Conservation (phyloP, 2,113 vertebrate genomes). For the Pagrus major region DNA sequence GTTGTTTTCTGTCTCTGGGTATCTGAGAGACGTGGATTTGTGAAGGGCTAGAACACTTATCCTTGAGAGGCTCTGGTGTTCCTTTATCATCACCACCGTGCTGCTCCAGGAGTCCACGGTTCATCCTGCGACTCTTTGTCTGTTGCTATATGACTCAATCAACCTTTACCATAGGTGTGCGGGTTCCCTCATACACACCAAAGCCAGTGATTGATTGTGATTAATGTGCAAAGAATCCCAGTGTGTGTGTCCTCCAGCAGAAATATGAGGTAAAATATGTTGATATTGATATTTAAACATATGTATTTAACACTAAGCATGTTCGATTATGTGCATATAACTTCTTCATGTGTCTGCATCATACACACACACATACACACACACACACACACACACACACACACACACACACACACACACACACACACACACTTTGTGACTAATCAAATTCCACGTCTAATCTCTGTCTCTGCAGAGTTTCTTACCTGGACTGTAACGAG, state of each 20-base stretch:
- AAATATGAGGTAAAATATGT: neutral
- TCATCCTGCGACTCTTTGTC: slow-evolving; percentile 20
- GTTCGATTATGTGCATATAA: neutral
- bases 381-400: slow-evolving; percentile 3
- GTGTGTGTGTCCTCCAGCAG: neutral
- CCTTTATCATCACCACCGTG: slow-evolving; percentile 34
- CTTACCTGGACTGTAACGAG: neutral
- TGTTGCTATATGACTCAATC: neutral
- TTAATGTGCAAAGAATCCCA: neutral
- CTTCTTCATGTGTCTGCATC: neutral
- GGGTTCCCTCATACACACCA: neutral
- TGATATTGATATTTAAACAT: neutral
- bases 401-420: neutral
- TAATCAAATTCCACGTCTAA: slow-evolving; percentile 21
- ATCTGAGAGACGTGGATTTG: slow-evolving; percentile 63
- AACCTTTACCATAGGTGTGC: slow-evolving; percentile 11
- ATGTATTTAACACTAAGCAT: neutral
- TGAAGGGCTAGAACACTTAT: slow-evolving; percentile 78
- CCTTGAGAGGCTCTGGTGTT: slow-evolving; percentile 64
- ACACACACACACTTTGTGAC: neutral
- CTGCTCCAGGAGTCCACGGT: slow-evolving; percentile 24
- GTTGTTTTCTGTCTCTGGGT: neutral
- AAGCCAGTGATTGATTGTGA: slow-evolving; percentile 17
- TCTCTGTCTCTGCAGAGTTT: slow-evolving; percentile 9
- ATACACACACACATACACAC: neutral